Evolutionary conservation across 2,113 vertebrate genomes (phyloP).

Genomic region (Ancistrus triradiatus): DNA sequence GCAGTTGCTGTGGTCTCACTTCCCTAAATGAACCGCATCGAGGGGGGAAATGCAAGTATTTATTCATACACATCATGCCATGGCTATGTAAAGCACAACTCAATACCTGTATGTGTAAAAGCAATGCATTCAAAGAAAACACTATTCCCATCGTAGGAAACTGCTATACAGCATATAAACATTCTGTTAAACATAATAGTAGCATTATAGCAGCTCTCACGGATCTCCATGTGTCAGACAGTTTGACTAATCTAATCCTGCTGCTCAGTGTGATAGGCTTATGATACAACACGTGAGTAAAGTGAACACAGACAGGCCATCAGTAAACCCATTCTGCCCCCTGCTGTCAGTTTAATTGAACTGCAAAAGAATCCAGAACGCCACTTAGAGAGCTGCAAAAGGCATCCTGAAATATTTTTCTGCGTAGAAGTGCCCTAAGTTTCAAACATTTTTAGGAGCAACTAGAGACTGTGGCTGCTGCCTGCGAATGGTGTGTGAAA

Average conservation of each 20-base stretch:
- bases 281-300: background rate
- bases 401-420: background rate
- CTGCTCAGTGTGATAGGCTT: constrained; percentile 9
- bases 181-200: background rate
- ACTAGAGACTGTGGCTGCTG: background rate
- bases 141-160: background rate
- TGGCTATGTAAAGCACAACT: no score
- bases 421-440: constrained; percentile 2
- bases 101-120: no score
- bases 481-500: constrained; percentile 10
- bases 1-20: no score
- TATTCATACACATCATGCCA: no score
- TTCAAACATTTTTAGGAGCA: constrained; percentile 5
- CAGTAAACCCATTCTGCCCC: constrained; percentile 39
- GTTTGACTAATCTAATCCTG: constrained; percentile 16
- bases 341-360: constrained; percentile 15
- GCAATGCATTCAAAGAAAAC: background rate
- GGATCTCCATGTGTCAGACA: constrained; percentile 9
- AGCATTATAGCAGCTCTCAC: background rate
- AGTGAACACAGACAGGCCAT: background rate
- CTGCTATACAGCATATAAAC: background rate
- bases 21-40: no score
- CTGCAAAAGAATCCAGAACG: background rate
- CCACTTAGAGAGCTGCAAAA: background rate
- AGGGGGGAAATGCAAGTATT: no score